These are phyloP conservation scores for Nemotelus pantherinus DNA, from an alignment of 2,888 invertebrate species.

Conservation along the genomic window DNA sequence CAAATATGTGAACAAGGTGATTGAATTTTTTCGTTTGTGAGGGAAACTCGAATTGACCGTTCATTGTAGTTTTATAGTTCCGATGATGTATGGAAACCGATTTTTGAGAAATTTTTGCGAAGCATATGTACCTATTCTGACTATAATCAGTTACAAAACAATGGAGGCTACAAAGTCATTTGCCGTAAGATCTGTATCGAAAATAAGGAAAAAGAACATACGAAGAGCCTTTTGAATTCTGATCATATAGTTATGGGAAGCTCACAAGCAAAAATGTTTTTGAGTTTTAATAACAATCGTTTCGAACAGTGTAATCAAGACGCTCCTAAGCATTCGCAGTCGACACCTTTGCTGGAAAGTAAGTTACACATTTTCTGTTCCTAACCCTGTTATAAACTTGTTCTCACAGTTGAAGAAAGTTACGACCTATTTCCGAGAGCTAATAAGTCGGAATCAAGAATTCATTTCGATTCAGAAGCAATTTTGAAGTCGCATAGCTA, in stretches of 20 bases:
- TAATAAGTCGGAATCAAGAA: conserved; percentile 21
- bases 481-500: conserved; percentile 23
- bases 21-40: background rate
- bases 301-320: conserved; percentile 10
- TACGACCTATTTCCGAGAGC: conserved; percentile 2
- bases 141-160: conserved; percentile 36
- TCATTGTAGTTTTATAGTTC: conserved; percentile 45
- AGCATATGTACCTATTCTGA: conserved; percentile 36
- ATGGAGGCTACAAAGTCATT: conserved; percentile 37
- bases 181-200: conserved; percentile 37
- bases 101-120: conserved; percentile 46
- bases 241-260: conserved; percentile 22
- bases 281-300: conserved; percentile 21
- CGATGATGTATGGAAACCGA: conserved; percentile 47
- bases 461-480: conserved; percentile 17
- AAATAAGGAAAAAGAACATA: conserved; percentile 30
- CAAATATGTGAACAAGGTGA: conserved; percentile 44
- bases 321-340: conserved; percentile 19
- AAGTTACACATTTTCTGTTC: background rate
- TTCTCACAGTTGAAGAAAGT: conserved; percentile 12
- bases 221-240: conserved; percentile 19
- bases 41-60: background rate
- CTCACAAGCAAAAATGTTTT: conserved; percentile 29
- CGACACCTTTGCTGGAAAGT: conserved; percentile 21
- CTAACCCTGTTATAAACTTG: background rate